Base-by-base conservation (phyloP, 2,888 invertebrate species). In the Acleris laterana region DNA sequence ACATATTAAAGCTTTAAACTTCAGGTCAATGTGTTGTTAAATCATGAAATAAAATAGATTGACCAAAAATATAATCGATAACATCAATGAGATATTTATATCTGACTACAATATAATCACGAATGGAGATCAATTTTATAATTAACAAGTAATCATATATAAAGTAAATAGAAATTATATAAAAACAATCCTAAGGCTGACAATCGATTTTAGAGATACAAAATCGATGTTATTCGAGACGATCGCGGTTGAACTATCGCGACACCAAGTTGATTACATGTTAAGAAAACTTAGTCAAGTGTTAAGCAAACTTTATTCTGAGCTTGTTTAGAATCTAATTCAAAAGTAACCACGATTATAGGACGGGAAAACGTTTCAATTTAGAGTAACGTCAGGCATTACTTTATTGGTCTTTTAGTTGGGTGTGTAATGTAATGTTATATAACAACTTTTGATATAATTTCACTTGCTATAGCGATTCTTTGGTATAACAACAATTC, bases 251-350 rank as follows among this genome's bases (percentile, higher is more conserved):
- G 51, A 42, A 28, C 32, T 56, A 22, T 44, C 42, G 42, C 38
- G 38, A 42, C 42, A 38, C 46, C 59, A 65, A 57, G 50, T 66
- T 68, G 65, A 62, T 72, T 72, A 70, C 70, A 71, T 70, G 68
- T 62, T 71, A 70, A 65, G 63, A 51, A 56, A 61, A 52, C 28
- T 32, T 62, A 69, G 70, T 71, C 70, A 62, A 69, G 64, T 61
- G 48, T 68, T 62, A 61, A 17, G 60, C 55, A 50, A 55, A 62
- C 59, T 57, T 56, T 68, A 55, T 46, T 72, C 70, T 70, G 70
- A 62, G 73, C 72, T 70, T 72, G 74, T 70, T 69, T 72, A 69
- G 69, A 65, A 69, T 66, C 19, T 16, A 59, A n/a, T 53, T 60
- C 56, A 46, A 46, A 46, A 7, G 6, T 7, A 17, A 17, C 17